phyloP scores from a whole-genome alignment of 2,888 invertebrate species.

The Diachrysia chrysitis region DNA sequence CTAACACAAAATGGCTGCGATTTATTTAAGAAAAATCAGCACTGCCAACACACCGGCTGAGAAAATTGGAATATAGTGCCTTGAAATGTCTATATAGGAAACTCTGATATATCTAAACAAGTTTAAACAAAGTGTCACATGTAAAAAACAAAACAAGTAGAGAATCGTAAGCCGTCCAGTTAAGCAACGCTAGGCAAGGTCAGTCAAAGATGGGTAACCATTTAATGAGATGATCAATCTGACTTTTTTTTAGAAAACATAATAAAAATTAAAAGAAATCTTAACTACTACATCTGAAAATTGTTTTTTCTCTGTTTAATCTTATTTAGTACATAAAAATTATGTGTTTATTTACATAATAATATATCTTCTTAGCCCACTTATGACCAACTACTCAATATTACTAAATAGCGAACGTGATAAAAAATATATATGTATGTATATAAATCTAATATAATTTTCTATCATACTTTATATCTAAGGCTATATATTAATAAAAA shows the following conservation, averaged over 20 bases:
- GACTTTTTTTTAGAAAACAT: no score
- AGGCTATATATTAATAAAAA: slow-evolving; percentile 54
- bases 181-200: slow-evolving; percentile 1
- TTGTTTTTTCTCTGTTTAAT: not conserved
- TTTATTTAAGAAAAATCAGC: not conserved
- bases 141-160: not conserved
- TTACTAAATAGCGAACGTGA: slow-evolving; percentile 40
- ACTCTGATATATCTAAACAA: not conserved
- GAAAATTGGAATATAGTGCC: not conserved
- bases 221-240: no score
- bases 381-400: slow-evolving; percentile 25
- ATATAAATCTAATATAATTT: slow-evolving; percentile 53
- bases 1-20: not conserved
- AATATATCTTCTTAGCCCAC: slow-evolving; percentile 6
- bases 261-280: no score
- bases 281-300: no score
- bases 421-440: slow-evolving; percentile 59
- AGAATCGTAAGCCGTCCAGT: not conserved
- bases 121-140: not conserved
- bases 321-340: not conserved
- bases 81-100: not conserved
- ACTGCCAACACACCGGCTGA: not conserved
- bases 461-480: slow-evolving; percentile 57
- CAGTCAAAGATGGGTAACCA: not conserved
- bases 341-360: slow-evolving; percentile 22